A percentile compares a stretch with the other conserved stretches of the same genome.
Evolutionary conservation across 2,113 vertebrate species (phyloP).

Genomic region (Sinocyclocheilus rhinocerous): DNA sequence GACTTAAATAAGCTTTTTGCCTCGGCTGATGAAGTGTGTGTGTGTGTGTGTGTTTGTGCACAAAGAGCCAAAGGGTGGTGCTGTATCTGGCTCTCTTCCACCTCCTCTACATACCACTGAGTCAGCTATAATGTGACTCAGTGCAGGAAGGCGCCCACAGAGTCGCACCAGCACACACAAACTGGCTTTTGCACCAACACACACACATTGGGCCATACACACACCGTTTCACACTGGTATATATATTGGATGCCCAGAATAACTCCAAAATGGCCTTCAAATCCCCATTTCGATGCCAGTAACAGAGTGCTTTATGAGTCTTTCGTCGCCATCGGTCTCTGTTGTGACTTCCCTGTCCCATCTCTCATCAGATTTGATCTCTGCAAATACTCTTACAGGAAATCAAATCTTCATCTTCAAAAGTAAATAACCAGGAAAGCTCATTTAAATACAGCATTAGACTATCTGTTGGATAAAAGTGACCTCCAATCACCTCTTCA

Average conservation of each 20-base stretch:
- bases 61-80: constrained; percentile 48
- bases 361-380: constrained; percentile 44
- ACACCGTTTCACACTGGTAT: background rate
- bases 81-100: constrained; percentile 51
- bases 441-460: background rate
- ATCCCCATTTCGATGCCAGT: constrained; percentile 11
- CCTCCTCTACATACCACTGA: constrained; percentile 53
- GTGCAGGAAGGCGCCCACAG: constrained; percentile 59
- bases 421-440: background rate
- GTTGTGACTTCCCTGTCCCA: constrained; percentile 28
- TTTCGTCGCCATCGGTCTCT: constrained; percentile 37
- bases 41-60: constrained; percentile 16
- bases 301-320: constrained; percentile 34
- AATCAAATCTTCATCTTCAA: constrained; percentile 43
- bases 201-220: constrained; percentile 58
- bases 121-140: constrained; percentile 55
- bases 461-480: background rate
- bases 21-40: background rate
- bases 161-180: constrained; percentile 58
- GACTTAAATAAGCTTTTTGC: constrained; percentile 25
- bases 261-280: constrained; percentile 24
- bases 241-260: constrained; percentile 32
- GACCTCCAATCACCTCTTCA: background rate
- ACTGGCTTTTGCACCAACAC: constrained; percentile 62
- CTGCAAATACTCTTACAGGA: constrained; percentile 38